Evolutionary conservation across 2,797 vertebrate genomes (phyloP), one percentile per base, ranked within the genome.

Genomic region (Sebastes kiyomatsui): DNA sequence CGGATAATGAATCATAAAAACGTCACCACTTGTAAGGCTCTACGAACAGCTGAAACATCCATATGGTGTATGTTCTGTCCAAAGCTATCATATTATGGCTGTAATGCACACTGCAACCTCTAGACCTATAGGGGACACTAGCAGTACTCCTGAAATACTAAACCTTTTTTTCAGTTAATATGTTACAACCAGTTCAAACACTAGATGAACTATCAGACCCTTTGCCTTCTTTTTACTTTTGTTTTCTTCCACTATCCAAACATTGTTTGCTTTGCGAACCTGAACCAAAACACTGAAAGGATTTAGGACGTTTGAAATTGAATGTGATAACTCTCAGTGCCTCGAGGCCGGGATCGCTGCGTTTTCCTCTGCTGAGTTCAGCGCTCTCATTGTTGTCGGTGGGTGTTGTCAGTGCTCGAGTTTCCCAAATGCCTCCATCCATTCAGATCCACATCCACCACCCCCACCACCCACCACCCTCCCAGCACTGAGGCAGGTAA

Each of bases 351-450:
- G 13, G 28, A n/a, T 4, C 46, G 3, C 22, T 27, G 20, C 52
- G 18, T 27, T 27, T 33, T 16, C 58, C 12, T 76, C 64, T 60
- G 73, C 77, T 59, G 75, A 72, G 25, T 77, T 16, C 59, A 25
- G 56, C 3, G 2, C 49, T 61, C 67, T 49, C 62, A 38, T 77
- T 76, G 71, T 78, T 55, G n/a, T 35, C 46, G 23, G 16, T 66
- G 77, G 55, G 52, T 67, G 55, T 81, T 72, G 61, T 78, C 49
- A 6, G 20, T 2, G 64, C 55, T 80, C 7, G 9, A 56, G 75
- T 86, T 84, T 87, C 81, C 75, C 81, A 71, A 74, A 80, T 54
- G 54, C 67, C 70, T 68, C 35, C 16, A 22, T 46, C 55, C 61
- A 67, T 85, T 85, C 67, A 84, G 54, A 38, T 58, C 33, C 33